phyloP scores from a whole-genome alignment of 2,888 invertebrate species.

The Drosophila demipolita region DNA sequence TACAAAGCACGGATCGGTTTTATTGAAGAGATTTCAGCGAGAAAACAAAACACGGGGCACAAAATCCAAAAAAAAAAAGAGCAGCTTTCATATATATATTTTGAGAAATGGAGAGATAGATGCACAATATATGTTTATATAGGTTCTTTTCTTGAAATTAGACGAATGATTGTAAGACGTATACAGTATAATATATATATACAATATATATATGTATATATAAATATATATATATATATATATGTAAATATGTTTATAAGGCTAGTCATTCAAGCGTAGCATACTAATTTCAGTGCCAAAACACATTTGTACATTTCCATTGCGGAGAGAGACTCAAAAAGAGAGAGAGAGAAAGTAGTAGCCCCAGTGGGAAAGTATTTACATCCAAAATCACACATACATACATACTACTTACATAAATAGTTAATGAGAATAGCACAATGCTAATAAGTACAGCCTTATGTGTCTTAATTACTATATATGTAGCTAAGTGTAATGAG shows the following conservation, averaged over 20 bases:
- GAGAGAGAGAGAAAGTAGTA: not conserved
- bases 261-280: slow-evolving; percentile 27
- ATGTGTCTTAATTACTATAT: slow-evolving; percentile 85
- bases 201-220: not conserved
- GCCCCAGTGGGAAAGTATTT: slow-evolving; percentile 23
- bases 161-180: not conserved
- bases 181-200: not conserved
- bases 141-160: slow-evolving; percentile 1
- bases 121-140: slow-evolving; percentile 32
- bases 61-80: not conserved
- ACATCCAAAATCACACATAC: not conserved
- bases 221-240: not conserved
- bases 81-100: slow-evolving; percentile 6
- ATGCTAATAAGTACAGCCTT: slow-evolving; percentile 84
- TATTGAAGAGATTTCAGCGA: slow-evolving; percentile 84
- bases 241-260: slow-evolving; percentile 6
- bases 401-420: slow-evolving; percentile 26
- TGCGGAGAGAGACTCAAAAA: slow-evolving; percentile 8
- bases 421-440: slow-evolving; percentile 60
- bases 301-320: slow-evolving; percentile 66
- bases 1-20: slow-evolving; percentile 83
- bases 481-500: slow-evolving; percentile 76
- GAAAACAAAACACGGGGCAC: slow-evolving; percentile 35
- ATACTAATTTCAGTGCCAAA: slow-evolving; percentile 55
- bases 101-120: not conserved